phyloP scores from a whole-genome alignment of 2,113 vertebrate genomes.

The Corvus moneduloides region DNA sequence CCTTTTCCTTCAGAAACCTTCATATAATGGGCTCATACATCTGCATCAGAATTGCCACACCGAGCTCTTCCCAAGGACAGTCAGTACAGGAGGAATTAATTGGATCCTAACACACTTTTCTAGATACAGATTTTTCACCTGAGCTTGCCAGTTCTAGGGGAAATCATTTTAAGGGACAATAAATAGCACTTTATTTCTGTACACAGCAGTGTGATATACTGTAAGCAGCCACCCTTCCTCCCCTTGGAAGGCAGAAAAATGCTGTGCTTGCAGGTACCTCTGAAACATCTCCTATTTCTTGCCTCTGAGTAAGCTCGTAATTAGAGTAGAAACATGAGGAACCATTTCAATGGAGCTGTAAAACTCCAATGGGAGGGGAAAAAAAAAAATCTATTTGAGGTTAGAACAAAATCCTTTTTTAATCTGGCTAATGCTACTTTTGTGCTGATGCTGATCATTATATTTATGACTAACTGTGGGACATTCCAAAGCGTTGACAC shows the following conservation, averaged over 20 bases:
- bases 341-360: slow-evolving; percentile 2
- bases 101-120: neutral
- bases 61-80: neutral
- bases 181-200: slow-evolving; percentile 44
- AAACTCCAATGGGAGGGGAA: neutral
- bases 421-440: slow-evolving; percentile 14
- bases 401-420: slow-evolving; percentile 50
- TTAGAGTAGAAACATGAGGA: neutral
- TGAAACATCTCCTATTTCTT: neutral
- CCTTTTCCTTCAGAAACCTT: neutral
- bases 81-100: neutral
- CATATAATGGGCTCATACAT: neutral
- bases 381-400: neutral
- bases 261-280: slow-evolving; percentile 3
- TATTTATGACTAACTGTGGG: neutral
- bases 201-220: neutral
- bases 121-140: slow-evolving; percentile 12
- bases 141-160: slow-evolving; percentile 24
- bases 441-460: slow-evolving; percentile 9
- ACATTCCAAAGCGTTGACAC: neutral
- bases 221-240: neutral
- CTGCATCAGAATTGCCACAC: neutral
- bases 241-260: neutral
- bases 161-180: slow-evolving; percentile 34
- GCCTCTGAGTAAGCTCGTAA: slow-evolving; percentile 4